These are phyloP conservation scores for Unio pictorum DNA, from an alignment of 2,888 invertebrate genomes.

Conservation along the genomic window DNA sequence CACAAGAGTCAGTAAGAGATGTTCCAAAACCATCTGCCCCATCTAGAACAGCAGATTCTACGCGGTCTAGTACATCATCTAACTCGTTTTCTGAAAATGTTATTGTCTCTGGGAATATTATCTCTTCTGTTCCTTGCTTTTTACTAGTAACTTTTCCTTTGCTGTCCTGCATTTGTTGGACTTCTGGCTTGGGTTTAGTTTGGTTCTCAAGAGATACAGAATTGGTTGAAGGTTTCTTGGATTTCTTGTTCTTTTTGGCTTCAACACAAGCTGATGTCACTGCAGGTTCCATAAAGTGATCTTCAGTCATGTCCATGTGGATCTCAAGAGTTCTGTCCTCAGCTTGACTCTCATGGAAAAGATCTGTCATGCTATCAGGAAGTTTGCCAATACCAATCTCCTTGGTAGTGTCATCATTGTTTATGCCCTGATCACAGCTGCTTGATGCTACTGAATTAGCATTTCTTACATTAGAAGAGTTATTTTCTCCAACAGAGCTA, in stretches of 20 bases:
- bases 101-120: conserved; percentile 58
- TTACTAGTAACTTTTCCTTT: conserved; percentile 4
- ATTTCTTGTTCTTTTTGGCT: conserved; percentile 15
- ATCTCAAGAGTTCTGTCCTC: conserved; percentile 7
- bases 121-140: conserved; percentile 15
- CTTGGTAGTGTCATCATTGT: not conserved
- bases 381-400: not conserved
- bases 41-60: conserved; percentile 40
- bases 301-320: conserved; percentile 25
- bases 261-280: conserved; percentile 1
- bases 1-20: not conserved
- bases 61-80: conserved; percentile 65
- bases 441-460: no score
- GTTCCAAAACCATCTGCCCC: no score
- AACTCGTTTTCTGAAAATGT: conserved; percentile 64
- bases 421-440: not conserved
- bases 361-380: not conserved
- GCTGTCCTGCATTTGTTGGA: conserved; percentile 7
- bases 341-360: conserved; percentile 12
- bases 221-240: conserved; percentile 12
- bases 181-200: not conserved
- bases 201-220: not conserved
- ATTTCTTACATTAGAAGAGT: no score
- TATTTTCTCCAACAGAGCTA: no score
- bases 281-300: conserved; percentile 28